Evolutionary conservation across 2,113 vertebrate genomes (phyloP), one percentile per base, ranked within the genome.

Genomic region (Xenotilapia flavipinnis): DNA sequence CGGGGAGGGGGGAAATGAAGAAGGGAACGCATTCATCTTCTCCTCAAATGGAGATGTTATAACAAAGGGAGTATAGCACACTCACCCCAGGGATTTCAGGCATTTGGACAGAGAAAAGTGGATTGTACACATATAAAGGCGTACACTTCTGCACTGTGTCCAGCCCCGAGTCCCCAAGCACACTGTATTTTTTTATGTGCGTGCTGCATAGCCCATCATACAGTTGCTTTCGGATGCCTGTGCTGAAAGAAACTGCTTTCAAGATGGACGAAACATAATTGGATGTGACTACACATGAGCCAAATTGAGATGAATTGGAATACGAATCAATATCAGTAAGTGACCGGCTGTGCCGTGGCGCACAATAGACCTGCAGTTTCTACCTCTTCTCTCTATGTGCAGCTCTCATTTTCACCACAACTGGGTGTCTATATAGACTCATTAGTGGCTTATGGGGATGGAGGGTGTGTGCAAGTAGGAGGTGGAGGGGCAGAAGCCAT

Each of bases 271-370:
- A 15, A 79, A 56, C 79, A 40, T 89, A 90, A 95, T 91, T 92
- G 92, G 82, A 93, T 90, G 87, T 45, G 90, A 92, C 83, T 82
- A 65, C 83, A 58, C 87, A 81, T 90, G 82, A 87, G 73, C 81
- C 87, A 93, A 95, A 95, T 93, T 94, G 89, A 96, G 93, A 95
- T 90, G 84, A 95, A 95, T 87, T 26, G 82, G 84, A 85, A 94
- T 86, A 77, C 40, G 23, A 93, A 95, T 96, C 95, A 28, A 95
- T 96, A 91, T 28, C 56, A 79, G 90, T 92, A 93, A 94, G 93
- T 92, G 93, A 91, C 92, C 86, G 45, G 88, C 91, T 87, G 88
- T 38, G 87, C 80, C 26, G 83, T 38, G 31, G 81, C 19, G 45
- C 88, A 92, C 60, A 79, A 80, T 86, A 58, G 77, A 68, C 84